These are phyloP conservation scores for Chrysolina haemoptera DNA, from an alignment of 2,888 invertebrate genomes.

Conservation along the genomic window DNA sequence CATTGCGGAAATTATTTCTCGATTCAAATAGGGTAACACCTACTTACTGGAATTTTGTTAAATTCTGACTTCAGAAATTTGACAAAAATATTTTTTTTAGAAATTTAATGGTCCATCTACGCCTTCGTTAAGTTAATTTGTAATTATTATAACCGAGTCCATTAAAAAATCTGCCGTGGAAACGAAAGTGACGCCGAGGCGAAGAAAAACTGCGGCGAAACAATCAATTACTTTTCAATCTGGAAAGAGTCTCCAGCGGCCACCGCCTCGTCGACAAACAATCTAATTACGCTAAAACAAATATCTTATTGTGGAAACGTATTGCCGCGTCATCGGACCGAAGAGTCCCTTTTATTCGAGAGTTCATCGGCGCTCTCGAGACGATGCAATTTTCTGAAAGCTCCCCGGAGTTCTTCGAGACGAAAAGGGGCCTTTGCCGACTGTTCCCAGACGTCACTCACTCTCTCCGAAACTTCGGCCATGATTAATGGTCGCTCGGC, in stretches of 20 bases:
- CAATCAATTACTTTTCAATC: constrained; percentile 43
- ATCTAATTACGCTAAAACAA: constrained; percentile 67
- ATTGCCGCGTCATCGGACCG: constrained; percentile 63
- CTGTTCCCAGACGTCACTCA: constrained; percentile 71
- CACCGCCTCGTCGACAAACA: constrained; percentile 50
- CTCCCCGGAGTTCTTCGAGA: constrained; percentile 69
- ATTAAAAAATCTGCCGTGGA: not conserved
- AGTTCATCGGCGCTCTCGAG: constrained; percentile 64
- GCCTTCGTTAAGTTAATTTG: too few species aligned
- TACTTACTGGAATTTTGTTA: too few species aligned
- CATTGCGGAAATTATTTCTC: too few species aligned
- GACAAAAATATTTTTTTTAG: too few species aligned
- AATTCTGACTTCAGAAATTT: too few species aligned
- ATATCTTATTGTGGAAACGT: constrained; percentile 60
- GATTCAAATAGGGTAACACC: too few species aligned
- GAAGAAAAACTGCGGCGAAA: constrained; percentile 35
- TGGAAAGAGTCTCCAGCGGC: constrained; percentile 31
- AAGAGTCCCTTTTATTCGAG: constrained; percentile 57
- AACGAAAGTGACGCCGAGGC: not conserved
- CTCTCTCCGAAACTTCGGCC: constrained; percentile 72
- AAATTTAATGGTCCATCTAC: too few species aligned
- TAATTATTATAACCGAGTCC: too few species aligned
- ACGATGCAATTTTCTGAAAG: constrained; percentile 71
- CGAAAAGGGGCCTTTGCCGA: constrained; percentile 54
- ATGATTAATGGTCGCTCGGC: constrained; percentile 75